A percentile compares a stretch with the other conserved stretches of the same genome.
Evolutionary conservation across 1,140 invertebrate species (phyloP).

Genomic region (Drosophila pruinosa): DNA sequence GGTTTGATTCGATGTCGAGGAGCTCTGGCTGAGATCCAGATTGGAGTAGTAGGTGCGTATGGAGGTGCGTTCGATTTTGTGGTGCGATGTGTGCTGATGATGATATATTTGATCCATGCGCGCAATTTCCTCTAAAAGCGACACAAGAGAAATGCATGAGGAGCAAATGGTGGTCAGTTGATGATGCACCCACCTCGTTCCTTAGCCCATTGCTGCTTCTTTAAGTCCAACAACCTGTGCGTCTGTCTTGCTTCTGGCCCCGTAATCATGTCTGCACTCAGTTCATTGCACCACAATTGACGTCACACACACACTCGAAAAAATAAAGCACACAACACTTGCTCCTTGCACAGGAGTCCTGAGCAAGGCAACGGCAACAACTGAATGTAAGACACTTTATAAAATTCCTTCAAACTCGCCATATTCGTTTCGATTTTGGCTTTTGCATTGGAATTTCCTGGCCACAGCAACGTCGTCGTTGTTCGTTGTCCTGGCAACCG

Average conservation of each 20-base stretch:
- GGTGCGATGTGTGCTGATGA: conserved; percentile 72
- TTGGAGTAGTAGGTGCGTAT: conserved; percentile 82
- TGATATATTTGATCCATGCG: conserved; percentile 84
- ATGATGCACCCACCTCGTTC: conserved; percentile 85
- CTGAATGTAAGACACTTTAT: conserved; percentile 26
- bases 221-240: conserved; percentile 86
- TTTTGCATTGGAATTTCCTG: conserved; percentile 40
- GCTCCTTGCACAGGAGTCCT: no score
- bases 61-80: conserved; percentile 80
- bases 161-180: no score
- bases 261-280: conserved; percentile 64
- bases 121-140: conserved; percentile 86
- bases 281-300: conserved; percentile 61
- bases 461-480: background rate
- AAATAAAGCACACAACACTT: no score
- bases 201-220: conserved; percentile 88
- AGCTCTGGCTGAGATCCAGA: conserved; percentile 69
- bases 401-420: conserved; percentile 39
- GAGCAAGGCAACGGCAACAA: conserved; percentile 36
- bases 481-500: conserved; percentile 36
- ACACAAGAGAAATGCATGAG: background rate
- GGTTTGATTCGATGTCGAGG: conserved; percentile 53
- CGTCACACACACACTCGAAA: conserved; percentile 32
- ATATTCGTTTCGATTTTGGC: conserved; percentile 18
- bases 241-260: conserved; percentile 76